Conservation (phyloP, 37 sponge, comb jelly and placozoan genomes). For the Agelas oroides region DNA sequence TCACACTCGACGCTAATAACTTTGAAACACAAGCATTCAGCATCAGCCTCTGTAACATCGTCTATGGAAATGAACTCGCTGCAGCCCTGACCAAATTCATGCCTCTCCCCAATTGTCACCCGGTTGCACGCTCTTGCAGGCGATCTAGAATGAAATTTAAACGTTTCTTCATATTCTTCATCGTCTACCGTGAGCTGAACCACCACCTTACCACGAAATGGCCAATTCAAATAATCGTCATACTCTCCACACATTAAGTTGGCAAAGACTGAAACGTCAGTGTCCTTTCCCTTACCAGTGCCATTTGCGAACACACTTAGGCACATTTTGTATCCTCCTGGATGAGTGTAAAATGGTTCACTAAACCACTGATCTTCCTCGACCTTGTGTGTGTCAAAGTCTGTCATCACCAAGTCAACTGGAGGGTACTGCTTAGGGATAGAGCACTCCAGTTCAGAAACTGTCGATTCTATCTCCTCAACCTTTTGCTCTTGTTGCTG, state of each 20-base stretch:
- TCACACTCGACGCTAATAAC: no score
- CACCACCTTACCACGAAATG: neutral
- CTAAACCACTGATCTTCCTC: neutral
- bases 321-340: slow-evolving; percentile 26
- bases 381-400: neutral
- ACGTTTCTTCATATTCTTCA: neutral
- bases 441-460: no score
- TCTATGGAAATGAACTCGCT: no score
- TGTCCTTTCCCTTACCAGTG: neutral
- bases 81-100: slow-evolving; percentile 5
- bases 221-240: slow-evolving; percentile 6
- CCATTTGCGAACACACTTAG: slow-evolving; percentile 17
- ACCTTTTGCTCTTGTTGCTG: no score
- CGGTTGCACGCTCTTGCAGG: neutral
- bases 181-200: neutral
- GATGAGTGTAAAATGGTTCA: no score
- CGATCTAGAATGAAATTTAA: neutral
- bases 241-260: slow-evolving; percentile 9
- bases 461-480: no score
- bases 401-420: neutral
- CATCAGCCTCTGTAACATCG: no score
- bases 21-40: no score
- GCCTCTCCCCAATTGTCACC: neutral
- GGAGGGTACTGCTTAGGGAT: no score
- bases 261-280: neutral